Percentiles rank a stretch among this genome's conserved stretches.
Evolutionary conservation across 2,888 invertebrate genomes (phyloP).

Genomic region (Lithosia quadra): DNA sequence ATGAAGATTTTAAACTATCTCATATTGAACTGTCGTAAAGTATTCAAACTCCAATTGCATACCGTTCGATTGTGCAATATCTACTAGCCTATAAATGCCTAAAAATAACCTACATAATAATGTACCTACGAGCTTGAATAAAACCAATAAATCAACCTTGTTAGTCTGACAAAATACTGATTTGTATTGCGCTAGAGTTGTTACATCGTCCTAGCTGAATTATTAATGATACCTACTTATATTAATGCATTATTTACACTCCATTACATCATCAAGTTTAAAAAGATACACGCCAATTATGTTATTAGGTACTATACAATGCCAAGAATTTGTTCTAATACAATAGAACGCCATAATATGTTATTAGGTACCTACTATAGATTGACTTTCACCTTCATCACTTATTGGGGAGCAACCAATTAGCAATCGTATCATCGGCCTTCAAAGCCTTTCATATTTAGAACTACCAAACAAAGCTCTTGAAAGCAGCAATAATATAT

Average conservation of each 20-base stretch:
- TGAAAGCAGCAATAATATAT: neutral
- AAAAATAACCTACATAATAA: slow-evolving; percentile 10
- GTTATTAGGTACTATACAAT: neutral
- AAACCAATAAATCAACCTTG: slow-evolving; percentile 38
- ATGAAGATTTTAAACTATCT: too few relatives aligned
- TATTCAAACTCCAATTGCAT: too few relatives aligned
- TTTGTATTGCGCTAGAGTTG: slow-evolving; percentile 32
- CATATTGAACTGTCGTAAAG: neutral
- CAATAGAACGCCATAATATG: too few relatives aligned
- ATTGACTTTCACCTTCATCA: neutral
- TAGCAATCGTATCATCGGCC: neutral
- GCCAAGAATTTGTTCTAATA: neutral
- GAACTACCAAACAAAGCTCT: neutral
- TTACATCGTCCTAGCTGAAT: slow-evolving; percentile 37
- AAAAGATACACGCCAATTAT: slow-evolving; percentile 5
- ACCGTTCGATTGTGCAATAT: neutral
- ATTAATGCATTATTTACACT: slow-evolving; percentile 37
- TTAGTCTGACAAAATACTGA: slow-evolving; percentile 38
- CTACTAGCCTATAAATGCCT: neutral
- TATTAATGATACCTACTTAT: slow-evolving; percentile 40
- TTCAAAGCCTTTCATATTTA: neutral
- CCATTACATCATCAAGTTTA: slow-evolving; percentile 27
- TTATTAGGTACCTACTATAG: too few relatives aligned
- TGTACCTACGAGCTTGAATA: slow-evolving; percentile 7
- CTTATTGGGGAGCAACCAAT: neutral